These are phyloP conservation scores for Heloderma charlesbogerti DNA, from an alignment of 2,113 vertebrate genomes.

Conservation along the genomic window DNA sequence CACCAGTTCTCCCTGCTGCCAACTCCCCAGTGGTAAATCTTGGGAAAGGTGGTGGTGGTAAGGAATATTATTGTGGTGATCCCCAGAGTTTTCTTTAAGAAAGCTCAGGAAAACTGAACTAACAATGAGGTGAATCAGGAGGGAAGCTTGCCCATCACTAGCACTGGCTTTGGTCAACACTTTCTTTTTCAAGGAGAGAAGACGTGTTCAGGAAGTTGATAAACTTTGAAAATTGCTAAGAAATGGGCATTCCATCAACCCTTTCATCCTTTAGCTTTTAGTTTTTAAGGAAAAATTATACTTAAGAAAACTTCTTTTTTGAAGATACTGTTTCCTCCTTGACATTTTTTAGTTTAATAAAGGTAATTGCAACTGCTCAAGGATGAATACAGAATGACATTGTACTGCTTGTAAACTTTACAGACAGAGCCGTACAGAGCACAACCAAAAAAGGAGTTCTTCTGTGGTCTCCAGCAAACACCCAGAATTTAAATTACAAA, in stretches of 20 bases:
- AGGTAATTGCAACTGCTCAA: slow-evolving; percentile 28
- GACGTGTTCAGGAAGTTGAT: background rate
- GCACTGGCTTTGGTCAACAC: background rate
- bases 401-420: background rate
- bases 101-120: background rate
- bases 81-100: background rate
- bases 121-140: background rate
- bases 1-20: too few relatives aligned
- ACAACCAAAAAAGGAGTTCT: background rate
- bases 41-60: background rate
- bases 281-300: background rate
- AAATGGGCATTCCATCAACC: background rate
- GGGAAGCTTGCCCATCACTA: background rate
- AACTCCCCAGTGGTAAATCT: background rate
- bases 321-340: background rate
- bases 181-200: background rate
- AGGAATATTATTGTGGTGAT: background rate
- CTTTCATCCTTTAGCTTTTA: background rate
- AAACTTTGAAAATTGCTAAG: background rate
- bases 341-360: background rate
- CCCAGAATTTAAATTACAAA: background rate
- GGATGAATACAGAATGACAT: background rate
- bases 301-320: background rate
- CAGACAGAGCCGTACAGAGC: background rate
- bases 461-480: background rate